phyloP scores from a whole-genome alignment of 2,113 vertebrate species.

The Scopus umbretta region DNA sequence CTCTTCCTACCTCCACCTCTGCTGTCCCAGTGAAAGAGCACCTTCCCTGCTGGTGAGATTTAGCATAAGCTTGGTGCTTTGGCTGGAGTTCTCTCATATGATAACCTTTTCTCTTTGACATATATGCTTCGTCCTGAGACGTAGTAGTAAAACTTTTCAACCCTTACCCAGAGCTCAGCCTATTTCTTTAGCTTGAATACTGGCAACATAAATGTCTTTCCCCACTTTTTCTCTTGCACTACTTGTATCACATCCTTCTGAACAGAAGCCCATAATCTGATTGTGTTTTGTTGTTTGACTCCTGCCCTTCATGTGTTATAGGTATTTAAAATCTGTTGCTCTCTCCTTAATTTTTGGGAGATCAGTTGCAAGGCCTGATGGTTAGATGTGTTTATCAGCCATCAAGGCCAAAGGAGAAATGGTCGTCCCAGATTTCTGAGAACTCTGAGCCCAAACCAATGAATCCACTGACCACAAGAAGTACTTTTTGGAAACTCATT shows the following conservation, averaged over 20 bases:
- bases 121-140: background rate
- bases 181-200: background rate
- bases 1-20: background rate
- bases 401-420: background rate
- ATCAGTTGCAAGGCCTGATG: background rate
- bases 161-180: background rate
- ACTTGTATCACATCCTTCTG: background rate
- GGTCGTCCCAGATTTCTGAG: background rate
- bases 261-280: background rate
- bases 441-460: background rate
- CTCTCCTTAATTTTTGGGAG: background rate
- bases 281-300: background rate
- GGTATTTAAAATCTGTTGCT: background rate
- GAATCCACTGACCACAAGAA: background rate
- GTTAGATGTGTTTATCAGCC: fast-evolving
- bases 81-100: background rate
- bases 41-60: background rate
- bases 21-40: background rate
- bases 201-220: background rate
- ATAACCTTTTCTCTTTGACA: background rate
- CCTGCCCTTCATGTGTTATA: background rate
- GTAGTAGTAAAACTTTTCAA: background rate
- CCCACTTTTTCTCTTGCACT: background rate
- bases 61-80: background rate
- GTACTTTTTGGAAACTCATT: background rate